phyloP scores from a whole-genome alignment of 2,888 invertebrate species.

The Morpho deidamia region DNA sequence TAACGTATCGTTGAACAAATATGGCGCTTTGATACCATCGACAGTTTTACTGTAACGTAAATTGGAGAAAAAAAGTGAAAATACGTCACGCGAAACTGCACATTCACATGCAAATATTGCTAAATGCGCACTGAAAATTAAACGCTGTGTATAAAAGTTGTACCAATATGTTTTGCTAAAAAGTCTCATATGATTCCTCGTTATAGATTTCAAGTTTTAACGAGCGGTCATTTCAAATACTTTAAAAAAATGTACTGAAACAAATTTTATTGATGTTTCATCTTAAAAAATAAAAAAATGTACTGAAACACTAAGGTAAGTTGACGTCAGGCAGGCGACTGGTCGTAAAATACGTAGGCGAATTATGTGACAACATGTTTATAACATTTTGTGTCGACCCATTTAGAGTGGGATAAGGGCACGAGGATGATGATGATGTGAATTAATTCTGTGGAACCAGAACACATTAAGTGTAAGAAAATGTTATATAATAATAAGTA shows the following conservation, averaged over 20 bases:
- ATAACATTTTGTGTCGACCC: too few relatives aligned
- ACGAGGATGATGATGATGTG: too few relatives aligned
- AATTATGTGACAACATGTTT: too few relatives aligned
- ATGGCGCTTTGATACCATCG: slow-evolving; percentile 26
- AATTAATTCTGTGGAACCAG: too few relatives aligned
- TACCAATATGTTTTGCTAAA: slow-evolving; percentile 56
- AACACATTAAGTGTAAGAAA: too few relatives aligned
- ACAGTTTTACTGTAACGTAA: slow-evolving; percentile 33
- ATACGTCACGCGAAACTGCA: slow-evolving; percentile 47
- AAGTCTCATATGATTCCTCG: slow-evolving; percentile 25
- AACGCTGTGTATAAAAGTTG: slow-evolving; percentile 56
- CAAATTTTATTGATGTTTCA: too few relatives aligned
- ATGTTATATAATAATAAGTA: too few relatives aligned
- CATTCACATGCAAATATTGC: slow-evolving; percentile 66
- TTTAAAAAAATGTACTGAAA: not conserved
- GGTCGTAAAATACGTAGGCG: too few relatives aligned
- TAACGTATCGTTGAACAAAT: slow-evolving; percentile 24
- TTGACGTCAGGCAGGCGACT: too few relatives aligned
- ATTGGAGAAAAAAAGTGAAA: slow-evolving; percentile 38
- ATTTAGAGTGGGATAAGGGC: too few relatives aligned
- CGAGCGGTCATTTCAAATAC: slow-evolving; percentile 14
- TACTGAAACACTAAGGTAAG: too few relatives aligned
- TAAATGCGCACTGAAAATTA: slow-evolving; percentile 51
- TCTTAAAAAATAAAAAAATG: too few relatives aligned
- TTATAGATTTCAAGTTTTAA: slow-evolving; percentile 20